A percentile compares a stretch with the other conserved stretches of the same genome.
Evolutionary conservation across 2,113 vertebrate genomes (phyloP).

Genomic region (Hipposideros armiger): DNA sequence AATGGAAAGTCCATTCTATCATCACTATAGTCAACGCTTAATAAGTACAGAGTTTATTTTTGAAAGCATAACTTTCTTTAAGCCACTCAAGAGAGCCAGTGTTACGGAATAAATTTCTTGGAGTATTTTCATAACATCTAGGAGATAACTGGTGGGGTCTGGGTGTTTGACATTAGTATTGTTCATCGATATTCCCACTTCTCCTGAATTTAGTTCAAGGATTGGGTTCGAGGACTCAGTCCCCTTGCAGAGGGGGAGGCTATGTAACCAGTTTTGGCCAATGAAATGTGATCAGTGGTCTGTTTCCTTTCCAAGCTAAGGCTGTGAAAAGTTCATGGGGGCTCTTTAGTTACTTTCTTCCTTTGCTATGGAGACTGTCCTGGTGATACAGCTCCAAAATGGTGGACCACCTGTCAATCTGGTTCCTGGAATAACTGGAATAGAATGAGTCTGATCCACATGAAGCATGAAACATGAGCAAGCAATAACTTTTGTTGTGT

Average conservation of each 20-base stretch:
- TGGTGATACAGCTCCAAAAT: neutral
- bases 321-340: neutral
- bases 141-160: neutral
- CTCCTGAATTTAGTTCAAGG: neutral
- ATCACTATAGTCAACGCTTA: neutral
- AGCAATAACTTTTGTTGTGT: neutral
- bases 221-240: neutral
- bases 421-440: neutral
- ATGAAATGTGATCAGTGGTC: neutral
- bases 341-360: conserved; percentile 9
- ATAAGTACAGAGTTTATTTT: conserved; percentile 3
- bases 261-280: neutral
- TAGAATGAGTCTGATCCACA: neutral
- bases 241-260: neutral
- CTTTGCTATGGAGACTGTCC: neutral
- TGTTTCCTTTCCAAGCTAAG: neutral
- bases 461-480: neutral
- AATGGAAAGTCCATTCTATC: neutral
- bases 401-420: neutral
- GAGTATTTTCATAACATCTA: neutral
- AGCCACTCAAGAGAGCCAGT: neutral
- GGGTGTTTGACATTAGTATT: neutral
- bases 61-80: conserved; percentile 17
- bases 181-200: neutral
- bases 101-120: neutral